Percentiles rank a stretch among this genome's conserved stretches.
These are phyloP conservation scores for Coregonus sp. DNA, from an alignment of 2,797 vertebrate genomes.

Conservation along the genomic window DNA sequence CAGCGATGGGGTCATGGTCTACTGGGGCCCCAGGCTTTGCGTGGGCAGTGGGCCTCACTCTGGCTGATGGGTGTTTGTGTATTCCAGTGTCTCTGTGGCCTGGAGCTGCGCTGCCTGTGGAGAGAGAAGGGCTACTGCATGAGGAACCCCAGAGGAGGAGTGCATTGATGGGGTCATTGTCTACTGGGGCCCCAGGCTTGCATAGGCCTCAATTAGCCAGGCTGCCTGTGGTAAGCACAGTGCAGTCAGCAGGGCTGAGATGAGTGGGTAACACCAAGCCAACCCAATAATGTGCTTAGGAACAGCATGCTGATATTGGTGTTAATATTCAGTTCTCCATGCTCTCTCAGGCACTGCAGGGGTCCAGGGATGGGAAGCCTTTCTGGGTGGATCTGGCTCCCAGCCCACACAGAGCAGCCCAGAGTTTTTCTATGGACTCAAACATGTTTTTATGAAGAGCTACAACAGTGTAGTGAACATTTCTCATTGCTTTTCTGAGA, in stretches of 20 bases:
- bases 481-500: too few relatives aligned
- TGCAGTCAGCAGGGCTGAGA: neutral
- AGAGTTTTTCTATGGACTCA: too few relatives aligned
- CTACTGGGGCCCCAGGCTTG: neutral
- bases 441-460: too few relatives aligned
- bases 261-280: neutral
- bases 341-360: neutral
- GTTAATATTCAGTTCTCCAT: neutral
- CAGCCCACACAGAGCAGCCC: too few relatives aligned
- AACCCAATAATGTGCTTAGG: neutral
- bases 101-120: too few relatives aligned
- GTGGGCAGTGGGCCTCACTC: neutral
- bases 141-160: neutral
- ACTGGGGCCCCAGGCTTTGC: neutral
- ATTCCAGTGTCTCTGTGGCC: too few relatives aligned
- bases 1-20: neutral
- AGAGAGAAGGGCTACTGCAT: too few relatives aligned
- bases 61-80: too few relatives aligned
- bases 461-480: too few relatives aligned
- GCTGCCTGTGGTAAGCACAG: neutral
- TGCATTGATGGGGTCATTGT: neutral
- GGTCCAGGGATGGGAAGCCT: too few relatives aligned
- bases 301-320: neutral
- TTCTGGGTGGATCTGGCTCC: too few relatives aligned
- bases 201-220: neutral